Evolutionary conservation across 2,888 invertebrate genomes (phyloP).

Genomic region (Cantharis rufa): DNA sequence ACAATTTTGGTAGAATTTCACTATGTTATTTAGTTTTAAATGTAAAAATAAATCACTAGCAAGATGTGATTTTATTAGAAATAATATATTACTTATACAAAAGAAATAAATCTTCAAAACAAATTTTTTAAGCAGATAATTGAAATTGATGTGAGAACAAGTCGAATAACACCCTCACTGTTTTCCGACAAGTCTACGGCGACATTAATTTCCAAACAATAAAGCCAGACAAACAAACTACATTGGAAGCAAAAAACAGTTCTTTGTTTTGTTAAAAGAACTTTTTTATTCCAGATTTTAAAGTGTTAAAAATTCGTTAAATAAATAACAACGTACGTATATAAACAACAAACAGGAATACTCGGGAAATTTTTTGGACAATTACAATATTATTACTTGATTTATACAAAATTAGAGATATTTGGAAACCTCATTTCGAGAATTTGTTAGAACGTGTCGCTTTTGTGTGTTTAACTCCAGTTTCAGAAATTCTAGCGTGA

Average conservation of each 20-base stretch:
- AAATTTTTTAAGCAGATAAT: not conserved
- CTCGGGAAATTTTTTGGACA: too few species aligned
- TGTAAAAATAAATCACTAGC: too few species aligned
- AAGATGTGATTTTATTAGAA: too few species aligned
- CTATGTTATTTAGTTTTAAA: too few species aligned
- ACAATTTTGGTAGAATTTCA: too few species aligned
- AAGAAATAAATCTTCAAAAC: not conserved
- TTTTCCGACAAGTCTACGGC: not conserved
- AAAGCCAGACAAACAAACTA: not conserved
- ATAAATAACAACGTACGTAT: not conserved
- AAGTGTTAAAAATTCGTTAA: not conserved
- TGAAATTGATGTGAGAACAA: not conserved
- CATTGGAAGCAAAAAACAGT: not conserved
- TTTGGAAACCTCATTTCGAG: not conserved
- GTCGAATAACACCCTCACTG: not conserved
- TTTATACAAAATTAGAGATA: not conserved
- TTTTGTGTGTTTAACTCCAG: not conserved
- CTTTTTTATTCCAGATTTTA: not conserved
- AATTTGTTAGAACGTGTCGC: not conserved
- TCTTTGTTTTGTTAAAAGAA: not conserved
- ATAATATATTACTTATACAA: too few species aligned
- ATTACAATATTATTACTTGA: not conserved
- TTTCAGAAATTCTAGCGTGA: not conserved
- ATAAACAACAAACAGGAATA: too few species aligned
- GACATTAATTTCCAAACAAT: not conserved